Base-by-base conservation (phyloP, 92 coral and sea anemone species). In the Palythoa grandiflora region DNA sequence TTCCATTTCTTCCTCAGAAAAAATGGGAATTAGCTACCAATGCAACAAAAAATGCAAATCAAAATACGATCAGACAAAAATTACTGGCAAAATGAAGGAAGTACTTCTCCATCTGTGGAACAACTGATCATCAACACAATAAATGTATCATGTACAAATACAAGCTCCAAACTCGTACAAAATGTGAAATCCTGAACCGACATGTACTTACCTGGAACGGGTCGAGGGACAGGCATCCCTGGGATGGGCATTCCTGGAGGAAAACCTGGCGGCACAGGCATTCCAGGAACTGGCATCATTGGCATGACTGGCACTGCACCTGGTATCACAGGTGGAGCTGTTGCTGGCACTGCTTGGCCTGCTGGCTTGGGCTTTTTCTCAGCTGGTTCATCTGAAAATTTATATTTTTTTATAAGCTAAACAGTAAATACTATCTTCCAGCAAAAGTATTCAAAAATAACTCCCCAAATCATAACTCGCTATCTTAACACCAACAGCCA, bases 211-310 rank as follows among this genome's bases (percentile, higher is more conserved):
- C 98, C 98, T 72, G 96, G 98, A 74, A 96, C 84, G 50, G 93
- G 94, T 50, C 89, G 95, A 20, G 94, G 92, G 13, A 75, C 17
- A 40, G 59, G 93, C 80, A 90, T 80, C 38, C 85, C 85, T 2
- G 87, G 90, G 85, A 92, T 80, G 15, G 71, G 79, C 95, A 90
- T 89, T 20, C 76, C 86, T 7, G 95, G 96, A 55, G 94, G 96
- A 88, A 92, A 92, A 50, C 94, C 97, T 65, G 93, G 95, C 6
- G 95, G 97, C 84, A 95, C 78, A 35, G 94, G 93, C 98, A 94
- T 94, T 71, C 98, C 98, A 66, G 98, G 98, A 66, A 93, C 86
- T 47, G 93, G 98, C 98, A 97, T 97, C 96, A 93, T 91, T 17
- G 98, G 99, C 93, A 95, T 84, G 87, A 94, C 94, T 17, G 98